phyloP scores from a whole-genome alignment of 1,140 invertebrate genomes.

The Whitmania pigra region DNA sequence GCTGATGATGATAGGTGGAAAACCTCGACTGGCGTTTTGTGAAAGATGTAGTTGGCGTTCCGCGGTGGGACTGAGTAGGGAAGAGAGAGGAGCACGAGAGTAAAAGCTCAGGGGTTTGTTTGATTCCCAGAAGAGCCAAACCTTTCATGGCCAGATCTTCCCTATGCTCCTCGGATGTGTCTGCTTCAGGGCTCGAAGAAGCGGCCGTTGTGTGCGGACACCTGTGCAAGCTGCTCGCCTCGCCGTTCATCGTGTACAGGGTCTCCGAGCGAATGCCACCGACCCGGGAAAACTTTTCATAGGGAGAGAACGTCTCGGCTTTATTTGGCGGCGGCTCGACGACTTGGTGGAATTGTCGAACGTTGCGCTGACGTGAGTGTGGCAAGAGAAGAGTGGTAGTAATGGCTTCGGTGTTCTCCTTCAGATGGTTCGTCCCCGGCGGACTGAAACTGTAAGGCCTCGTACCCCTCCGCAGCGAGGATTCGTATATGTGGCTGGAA shows the following conservation, averaged over 20 bases:
- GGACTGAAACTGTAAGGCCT: not conserved
- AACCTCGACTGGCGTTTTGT: too few species aligned
- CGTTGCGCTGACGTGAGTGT: not conserved
- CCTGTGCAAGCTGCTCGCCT: not conserved
- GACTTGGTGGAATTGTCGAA: not conserved
- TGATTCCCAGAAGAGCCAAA: not conserved
- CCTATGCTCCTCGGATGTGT: not conserved
- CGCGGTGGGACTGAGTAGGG: too few species aligned
- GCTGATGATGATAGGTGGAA: too few species aligned
- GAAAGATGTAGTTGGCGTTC: too few species aligned
- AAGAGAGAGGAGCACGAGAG: constrained; percentile 2
- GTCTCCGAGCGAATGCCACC: not conserved
- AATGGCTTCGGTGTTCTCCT: not conserved
- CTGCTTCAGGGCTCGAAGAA: not conserved
- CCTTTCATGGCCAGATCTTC: constrained; percentile 1
- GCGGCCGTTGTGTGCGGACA: not conserved
- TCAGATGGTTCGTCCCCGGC: not conserved
- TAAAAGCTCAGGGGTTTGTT: not conserved
- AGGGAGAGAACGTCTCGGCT: not conserved
- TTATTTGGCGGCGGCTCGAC: not conserved
- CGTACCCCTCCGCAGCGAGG: not conserved
- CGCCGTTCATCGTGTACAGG: constrained; percentile 11
- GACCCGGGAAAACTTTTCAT: not conserved
- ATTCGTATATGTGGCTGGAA: not conserved
- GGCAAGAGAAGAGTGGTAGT: not conserved